Evolutionary conservation across 2,888 invertebrate species (phyloP), one percentile per base, ranked within the genome.

Genomic region (Ormia ochracea): DNA sequence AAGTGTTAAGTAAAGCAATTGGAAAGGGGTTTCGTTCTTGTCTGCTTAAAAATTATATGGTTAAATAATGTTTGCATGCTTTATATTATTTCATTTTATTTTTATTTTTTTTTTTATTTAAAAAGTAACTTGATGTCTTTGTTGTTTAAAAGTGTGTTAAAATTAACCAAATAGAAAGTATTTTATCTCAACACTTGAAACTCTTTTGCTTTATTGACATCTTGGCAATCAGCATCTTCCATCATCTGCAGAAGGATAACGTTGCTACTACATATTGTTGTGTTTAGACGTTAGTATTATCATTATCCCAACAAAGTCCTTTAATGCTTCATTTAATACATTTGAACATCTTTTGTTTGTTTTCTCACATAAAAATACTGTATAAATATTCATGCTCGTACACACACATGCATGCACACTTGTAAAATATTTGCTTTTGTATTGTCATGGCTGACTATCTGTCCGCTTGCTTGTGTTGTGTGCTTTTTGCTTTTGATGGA

Each of bases 261-360:
- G 54, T 52, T 65, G 48, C 41, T 59, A 31, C 65, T 70, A n/a
- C n/a, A n/a, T n/a, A 52, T 54, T 43, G 38, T 50, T 50, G 31
- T 56, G 58, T 56, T 61, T 69, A 63, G 78, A 61, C 79, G 78
- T 65, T 76, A 68, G 76, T 52, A 61, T 70, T 70, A 66, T 17
- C 58, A 65, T 65, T 65, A 77, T 58, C 58, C 63, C 63, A 65
- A 54, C 54, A 73, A 75, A 80, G 85, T 85, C 85, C 84, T 84
- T 86, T 87, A 85, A 87, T 87, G 88, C 86, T 87, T 87, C 87
- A 87, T 88, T 87, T 88, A 87, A 78, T 83, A 83, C 85, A 86
- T 85, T 85, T 87, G 83, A 84, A 83, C 83, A 84, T 84, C 68
- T 36, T 54, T 72, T 59, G 78, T 77, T 78, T 81, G 77, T 74